These are phyloP conservation scores for Pungitius pungitius DNA, from an alignment of 2,113 vertebrate species.

Conservation along the genomic window DNA sequence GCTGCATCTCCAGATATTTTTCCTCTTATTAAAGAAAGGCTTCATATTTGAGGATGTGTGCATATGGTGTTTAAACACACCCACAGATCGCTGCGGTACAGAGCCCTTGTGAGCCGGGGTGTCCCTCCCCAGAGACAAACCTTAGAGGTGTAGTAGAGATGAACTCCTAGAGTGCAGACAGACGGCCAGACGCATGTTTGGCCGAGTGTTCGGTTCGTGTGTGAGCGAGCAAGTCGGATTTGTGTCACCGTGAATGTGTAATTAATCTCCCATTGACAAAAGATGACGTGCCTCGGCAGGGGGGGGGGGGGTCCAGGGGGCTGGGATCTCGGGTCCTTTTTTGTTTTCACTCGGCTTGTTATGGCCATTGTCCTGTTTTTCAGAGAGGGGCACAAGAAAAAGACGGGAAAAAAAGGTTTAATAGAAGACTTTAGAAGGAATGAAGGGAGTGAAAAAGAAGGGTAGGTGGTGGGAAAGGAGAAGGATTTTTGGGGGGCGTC, in stretches of 20 bases:
- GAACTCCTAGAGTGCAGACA: slow-evolving; percentile 50
- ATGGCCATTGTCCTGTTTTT: slow-evolving; percentile 43
- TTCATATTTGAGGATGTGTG: slow-evolving; percentile 7
- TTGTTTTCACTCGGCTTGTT: slow-evolving; percentile 58
- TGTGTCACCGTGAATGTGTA: slow-evolving; percentile 76
- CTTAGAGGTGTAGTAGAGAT: too few species aligned
- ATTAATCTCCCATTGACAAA: slow-evolving; percentile 69
- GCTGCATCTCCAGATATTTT: slow-evolving; percentile 44
- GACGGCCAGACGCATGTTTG: slow-evolving; percentile 71
- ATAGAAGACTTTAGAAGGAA: slow-evolving; percentile 12
- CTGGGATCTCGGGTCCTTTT: slow-evolving; percentile 38
- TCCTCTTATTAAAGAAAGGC: slow-evolving; percentile 16
- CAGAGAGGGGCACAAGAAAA: not conserved
- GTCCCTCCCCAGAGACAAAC: not conserved
- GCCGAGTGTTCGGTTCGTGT: slow-evolving; percentile 59
- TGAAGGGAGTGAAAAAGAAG: not conserved
- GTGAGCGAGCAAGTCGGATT: slow-evolving; percentile 61
- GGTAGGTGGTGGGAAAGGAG: not conserved
- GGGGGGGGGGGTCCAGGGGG: slow-evolving; percentile 62
- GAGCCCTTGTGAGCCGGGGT: slow-evolving; percentile 1
- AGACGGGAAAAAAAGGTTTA: not conserved
- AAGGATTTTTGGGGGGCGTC: slow-evolving; percentile 4
- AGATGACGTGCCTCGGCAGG: slow-evolving; percentile 54
- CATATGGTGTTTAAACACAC: not conserved
- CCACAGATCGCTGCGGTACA: not conserved